Base-by-base conservation (phyloP, 2,113 vertebrate species). In the Chaetops frenatus region DNA sequence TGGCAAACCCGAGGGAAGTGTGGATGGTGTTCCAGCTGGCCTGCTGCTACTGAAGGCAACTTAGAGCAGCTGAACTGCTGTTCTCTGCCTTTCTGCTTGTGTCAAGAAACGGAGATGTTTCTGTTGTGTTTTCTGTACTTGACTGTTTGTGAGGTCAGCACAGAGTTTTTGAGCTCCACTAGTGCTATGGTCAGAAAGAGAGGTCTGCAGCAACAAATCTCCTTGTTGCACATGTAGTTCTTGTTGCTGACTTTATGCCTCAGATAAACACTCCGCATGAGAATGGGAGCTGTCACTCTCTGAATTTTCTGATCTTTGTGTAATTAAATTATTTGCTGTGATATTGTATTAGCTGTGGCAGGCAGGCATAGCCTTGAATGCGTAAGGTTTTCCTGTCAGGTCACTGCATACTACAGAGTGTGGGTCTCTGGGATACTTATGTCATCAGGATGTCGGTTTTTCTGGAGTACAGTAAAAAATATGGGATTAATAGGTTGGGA, bases 1-100 rank as follows among this genome's bases (percentile, higher is more conserved):
- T 35, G 78, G n/a, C 48, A 80, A 60, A 69, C 2, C 8, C 0
- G 0, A n/a, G 54, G 45, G 31, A 40, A 67, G 27, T 0, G 2
- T 13, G 61, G 47, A 13, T 7, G 15, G 10, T 1, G 4, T 78
- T 86, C 38, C 69, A 67, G 77, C n/a, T 71, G 6, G 21, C 76
- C 24, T 66, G 58, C 45, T 51, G 48, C 66, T 86, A 51, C 35
- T 84, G 31, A 65, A 66, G 33, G 33, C 62, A 58, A 12, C 1
- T 71, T 60, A 33, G 1, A 62, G 73, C 36, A 64, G 25, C 48
- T 45, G 61, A 58, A 88, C 27, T 0, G 1, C 54, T 77, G 20
- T n/a, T 60, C 51, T 71, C 45, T 57, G 47, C 56, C 81, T 29
- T 73, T 81, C 48, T 5, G 0, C 51, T 70, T 64, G 38, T 27